Evolutionary conservation across 2,797 vertebrate genomes (phyloP).

Genomic region (Sebastes kiyomatsui): DNA sequence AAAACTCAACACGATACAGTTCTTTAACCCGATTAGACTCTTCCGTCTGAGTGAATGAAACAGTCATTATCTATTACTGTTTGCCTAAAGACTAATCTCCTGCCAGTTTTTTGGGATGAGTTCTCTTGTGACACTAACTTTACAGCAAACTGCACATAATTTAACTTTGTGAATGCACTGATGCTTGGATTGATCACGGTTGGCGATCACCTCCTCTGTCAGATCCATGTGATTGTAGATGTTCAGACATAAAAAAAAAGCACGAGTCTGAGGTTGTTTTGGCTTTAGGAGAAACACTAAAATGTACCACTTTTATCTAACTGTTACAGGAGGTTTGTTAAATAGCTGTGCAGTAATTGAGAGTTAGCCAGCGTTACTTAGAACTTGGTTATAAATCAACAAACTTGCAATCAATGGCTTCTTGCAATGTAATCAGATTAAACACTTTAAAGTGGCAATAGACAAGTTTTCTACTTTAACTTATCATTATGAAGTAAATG

Average conservation of each 20-base stretch:
- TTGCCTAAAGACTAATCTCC: neutral
- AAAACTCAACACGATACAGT: neutral
- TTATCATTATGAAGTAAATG: neutral
- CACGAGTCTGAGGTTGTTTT: neutral
- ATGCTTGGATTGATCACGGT: neutral
- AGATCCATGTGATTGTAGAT: neutral
- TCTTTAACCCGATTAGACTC: neutral
- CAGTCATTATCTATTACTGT: neutral
- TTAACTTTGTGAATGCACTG: neutral
- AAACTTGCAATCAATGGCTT: neutral
- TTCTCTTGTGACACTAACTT: neutral
- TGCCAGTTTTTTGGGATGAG: neutral
- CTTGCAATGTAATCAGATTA: slow-evolving; percentile 8
- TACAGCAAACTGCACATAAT: neutral
- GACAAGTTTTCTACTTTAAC: too few relatives aligned
- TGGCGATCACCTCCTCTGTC: neutral
- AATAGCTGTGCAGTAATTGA: neutral
- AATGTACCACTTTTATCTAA: neutral
- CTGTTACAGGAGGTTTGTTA: neutral
- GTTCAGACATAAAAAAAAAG: neutral
- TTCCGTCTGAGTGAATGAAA: neutral
- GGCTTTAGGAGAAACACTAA: neutral
- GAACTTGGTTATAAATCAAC: neutral
- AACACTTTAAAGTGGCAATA: neutral
- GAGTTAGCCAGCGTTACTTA: neutral